Evolutionary conservation across 1,140 invertebrate species (phyloP).

Genomic region (Bombyx mori): DNA sequence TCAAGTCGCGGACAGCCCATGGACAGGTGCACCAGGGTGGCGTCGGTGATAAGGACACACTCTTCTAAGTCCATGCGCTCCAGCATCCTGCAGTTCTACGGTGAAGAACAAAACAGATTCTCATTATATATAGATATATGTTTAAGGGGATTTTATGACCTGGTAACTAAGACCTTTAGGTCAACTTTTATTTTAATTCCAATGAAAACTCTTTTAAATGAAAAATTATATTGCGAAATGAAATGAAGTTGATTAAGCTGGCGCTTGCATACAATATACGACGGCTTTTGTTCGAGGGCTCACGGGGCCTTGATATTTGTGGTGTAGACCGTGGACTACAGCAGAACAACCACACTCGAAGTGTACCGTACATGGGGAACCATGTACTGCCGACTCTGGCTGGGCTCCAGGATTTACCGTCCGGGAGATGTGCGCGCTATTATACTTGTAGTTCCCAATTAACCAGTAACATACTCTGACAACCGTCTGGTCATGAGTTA

Average conservation of each 20-base stretch:
- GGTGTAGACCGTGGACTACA: too few species aligned
- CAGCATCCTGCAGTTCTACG: constrained; percentile 91
- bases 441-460: background rate
- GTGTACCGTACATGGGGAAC: background rate
- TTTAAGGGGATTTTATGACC: too few species aligned
- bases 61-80: constrained; percentile 99
- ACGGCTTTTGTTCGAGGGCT: too few species aligned
- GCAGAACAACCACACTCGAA: too few species aligned
- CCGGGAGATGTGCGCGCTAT: background rate
- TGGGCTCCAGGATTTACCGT: background rate
- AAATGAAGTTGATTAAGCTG: too few species aligned
- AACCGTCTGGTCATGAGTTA: background rate
- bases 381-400: background rate
- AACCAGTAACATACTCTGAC: background rate
- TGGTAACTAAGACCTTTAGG: too few species aligned
- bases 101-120: background rate
- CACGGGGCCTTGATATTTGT: too few species aligned
- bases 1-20: constrained; percentile 94
- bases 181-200: too few species aligned
- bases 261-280: too few species aligned
- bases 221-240: too few species aligned
- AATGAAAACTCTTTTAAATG: too few species aligned
- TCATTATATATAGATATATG: background rate
- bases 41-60: constrained; percentile 96
- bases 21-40: constrained; percentile 92